These are phyloP conservation scores for Ladona fulva DNA, from an alignment of 1,140 invertebrate genomes.

Conservation along the genomic window DNA sequence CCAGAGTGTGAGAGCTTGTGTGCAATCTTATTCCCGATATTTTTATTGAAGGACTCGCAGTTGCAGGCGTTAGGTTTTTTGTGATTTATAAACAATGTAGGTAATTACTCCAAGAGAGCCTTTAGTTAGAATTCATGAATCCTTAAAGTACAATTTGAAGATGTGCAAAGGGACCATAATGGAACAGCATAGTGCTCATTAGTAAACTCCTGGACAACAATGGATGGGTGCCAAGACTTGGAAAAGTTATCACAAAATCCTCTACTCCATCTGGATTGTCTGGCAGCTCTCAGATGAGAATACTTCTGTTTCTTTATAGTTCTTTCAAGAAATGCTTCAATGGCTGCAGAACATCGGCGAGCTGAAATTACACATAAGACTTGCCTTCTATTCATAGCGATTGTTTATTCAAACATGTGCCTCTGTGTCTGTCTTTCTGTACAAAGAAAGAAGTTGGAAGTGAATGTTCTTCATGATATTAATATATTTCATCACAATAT, in stretches of 20 bases:
- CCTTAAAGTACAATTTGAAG: background rate
- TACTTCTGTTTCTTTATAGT: slow-evolving; percentile 1
- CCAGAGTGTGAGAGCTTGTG: background rate
- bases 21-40: background rate
- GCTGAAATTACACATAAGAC: background rate
- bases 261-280: background rate
- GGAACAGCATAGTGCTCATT: background rate
- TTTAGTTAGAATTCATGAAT: background rate
- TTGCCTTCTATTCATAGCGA: background rate
- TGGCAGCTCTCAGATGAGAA: slow-evolving; percentile 7
- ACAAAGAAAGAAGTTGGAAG: background rate
- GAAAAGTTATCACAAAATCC: background rate
- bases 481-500: slow-evolving; percentile 9
- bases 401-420: slow-evolving; percentile 7
- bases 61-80: background rate
- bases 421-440: slow-evolving; percentile 8
- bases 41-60: background rate
- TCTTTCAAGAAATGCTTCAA: background rate
- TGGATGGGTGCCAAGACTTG: background rate
- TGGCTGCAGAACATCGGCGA: background rate
- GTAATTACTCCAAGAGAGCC: background rate
- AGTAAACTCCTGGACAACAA: background rate
- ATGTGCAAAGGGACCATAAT: slow-evolving; percentile 9
- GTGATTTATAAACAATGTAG: background rate
- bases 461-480: slow-evolving; percentile 10